Evolutionary conservation across 2,888 invertebrate species (phyloP).

Genomic region (Elysia crispata): DNA sequence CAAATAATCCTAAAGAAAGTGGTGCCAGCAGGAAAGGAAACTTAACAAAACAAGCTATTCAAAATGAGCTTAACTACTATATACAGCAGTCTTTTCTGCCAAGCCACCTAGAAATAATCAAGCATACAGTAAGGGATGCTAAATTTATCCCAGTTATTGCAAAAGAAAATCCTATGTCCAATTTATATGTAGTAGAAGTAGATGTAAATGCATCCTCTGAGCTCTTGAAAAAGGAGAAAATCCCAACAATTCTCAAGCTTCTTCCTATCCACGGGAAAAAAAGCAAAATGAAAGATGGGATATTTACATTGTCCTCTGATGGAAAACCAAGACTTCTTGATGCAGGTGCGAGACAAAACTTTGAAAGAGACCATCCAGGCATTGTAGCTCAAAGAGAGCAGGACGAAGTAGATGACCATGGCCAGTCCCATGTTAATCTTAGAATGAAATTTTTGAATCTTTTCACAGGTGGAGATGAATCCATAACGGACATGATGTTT

Average conservation of each 20-base stretch:
- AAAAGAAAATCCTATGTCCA: not conserved
- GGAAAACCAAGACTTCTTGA: slow-evolving; percentile 34
- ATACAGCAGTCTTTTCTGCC: slow-evolving; percentile 48
- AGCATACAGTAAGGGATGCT: slow-evolving; percentile 52
- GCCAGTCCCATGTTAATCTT: slow-evolving; percentile 38
- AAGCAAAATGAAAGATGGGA: slow-evolving; percentile 19
- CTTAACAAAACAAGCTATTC: too few relatives aligned
- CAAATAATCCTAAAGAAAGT: too few relatives aligned
- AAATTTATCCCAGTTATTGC: slow-evolving; percentile 54
- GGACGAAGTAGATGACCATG: slow-evolving; percentile 10
- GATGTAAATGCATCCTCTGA: slow-evolving; percentile 54
- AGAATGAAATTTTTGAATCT: slow-evolving; percentile 53
- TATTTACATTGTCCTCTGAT: slow-evolving; percentile 40
- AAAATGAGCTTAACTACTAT: slow-evolving; percentile 30
- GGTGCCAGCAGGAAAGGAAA: too few relatives aligned
- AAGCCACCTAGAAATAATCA: slow-evolving; percentile 50
- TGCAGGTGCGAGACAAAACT: slow-evolving; percentile 2
- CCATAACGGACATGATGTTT: slow-evolving; percentile 51
- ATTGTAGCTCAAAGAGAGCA: slow-evolving; percentile 11
- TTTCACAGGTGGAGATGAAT: slow-evolving; percentile 52
- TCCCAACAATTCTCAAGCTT: slow-evolving; percentile 44
- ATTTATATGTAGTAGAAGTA: slow-evolving; percentile 53
- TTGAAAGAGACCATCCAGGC: slow-evolving; percentile 27
- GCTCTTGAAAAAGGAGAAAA: slow-evolving; percentile 48
- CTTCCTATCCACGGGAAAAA: slow-evolving; percentile 21